A percentile compares a stretch with the other conserved stretches of the same genome.
Evolutionary conservation across 2,888 invertebrate species (phyloP).

Genomic region (Lasiommata megera): DNA sequence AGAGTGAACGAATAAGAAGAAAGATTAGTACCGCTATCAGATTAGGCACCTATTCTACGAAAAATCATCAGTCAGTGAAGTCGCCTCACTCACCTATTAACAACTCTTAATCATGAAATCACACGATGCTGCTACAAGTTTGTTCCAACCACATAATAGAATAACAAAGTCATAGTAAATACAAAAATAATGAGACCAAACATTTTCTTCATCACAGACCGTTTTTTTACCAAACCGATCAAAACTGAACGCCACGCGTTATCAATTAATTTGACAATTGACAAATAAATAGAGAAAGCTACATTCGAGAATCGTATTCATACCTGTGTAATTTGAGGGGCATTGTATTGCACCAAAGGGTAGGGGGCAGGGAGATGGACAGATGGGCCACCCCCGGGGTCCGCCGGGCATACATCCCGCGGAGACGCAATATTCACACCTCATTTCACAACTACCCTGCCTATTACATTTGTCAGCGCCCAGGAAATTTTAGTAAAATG

Average conservation of each 20-base stretch:
- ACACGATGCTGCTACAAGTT: too few species aligned
- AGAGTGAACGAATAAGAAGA: too few species aligned
- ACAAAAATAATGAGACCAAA: too few species aligned
- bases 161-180: too few species aligned
- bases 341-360: constrained; percentile 60
- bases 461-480: constrained; percentile 63
- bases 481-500: constrained; percentile 33
- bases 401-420: constrained; percentile 52
- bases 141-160: too few species aligned
- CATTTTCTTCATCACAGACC: neutral
- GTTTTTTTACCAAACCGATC: neutral
- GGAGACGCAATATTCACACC: constrained; percentile 79
- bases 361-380: constrained; percentile 42
- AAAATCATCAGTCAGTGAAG: too few species aligned
- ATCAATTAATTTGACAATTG: constrained; percentile 45
- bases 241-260: constrained; percentile 39
- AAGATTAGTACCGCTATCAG: too few species aligned
- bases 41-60: too few species aligned
- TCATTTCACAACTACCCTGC: constrained; percentile 72
- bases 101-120: too few species aligned
- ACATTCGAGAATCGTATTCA: constrained; percentile 38
- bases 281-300: constrained; percentile 43
- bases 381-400: constrained; percentile 55
- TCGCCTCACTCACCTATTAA: too few species aligned
- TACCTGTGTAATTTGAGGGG: constrained; percentile 68